Base-by-base conservation (phyloP, 2,888 invertebrate species). In the Drosophila anomelani region DNA sequence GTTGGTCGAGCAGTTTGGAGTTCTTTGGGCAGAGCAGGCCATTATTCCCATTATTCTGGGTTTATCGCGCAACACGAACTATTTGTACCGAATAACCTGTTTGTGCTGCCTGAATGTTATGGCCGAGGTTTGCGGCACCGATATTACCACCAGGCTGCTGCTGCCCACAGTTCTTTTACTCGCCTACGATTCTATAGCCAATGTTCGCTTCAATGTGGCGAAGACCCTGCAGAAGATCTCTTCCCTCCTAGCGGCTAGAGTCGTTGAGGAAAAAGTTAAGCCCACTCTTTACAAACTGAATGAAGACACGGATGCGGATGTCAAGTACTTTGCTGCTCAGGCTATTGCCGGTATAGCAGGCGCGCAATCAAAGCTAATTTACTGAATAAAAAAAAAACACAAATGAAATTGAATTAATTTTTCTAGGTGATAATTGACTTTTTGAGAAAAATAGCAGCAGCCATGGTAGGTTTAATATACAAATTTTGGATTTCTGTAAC, bases 131-230 rank as follows among this genome's bases (percentile, higher is more conserved):
- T 98, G 98, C 91, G 98, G 98, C 32, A 95, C 96, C 78, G 99
- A 99, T 90, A 96, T 98, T 75, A 98, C 98, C 1, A 96, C 96
- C 15, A 95, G 97, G 92, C 94, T 97, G n/a, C 95, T 99, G 92
- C 94, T 99, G 87, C 99, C 99, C 5, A 98, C 98, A 9, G 98
- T 99, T 5, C 92, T 98, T 78, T 94, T 95, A 81, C 96, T 99
- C 95, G 98, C 98, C 15, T 95, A 95, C 81, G 99, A 99, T 93
- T 96, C 96, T 90, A 99, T 99, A 59, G 98, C 99, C 78, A 99
- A 99, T 93, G 99, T 99, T 15, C 95, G 99, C 82, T 99, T 99
- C 93, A 99, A 99, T 93, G 99, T 99, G 70, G 99, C 99, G 59
- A 99, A 99, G 93, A 98, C 99, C 3, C 93, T 99, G 81, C 98